Evolutionary conservation across 2,888 invertebrate genomes (phyloP), one percentile per base, ranked within the genome.

Genomic region (Andrena trimmerana): DNA sequence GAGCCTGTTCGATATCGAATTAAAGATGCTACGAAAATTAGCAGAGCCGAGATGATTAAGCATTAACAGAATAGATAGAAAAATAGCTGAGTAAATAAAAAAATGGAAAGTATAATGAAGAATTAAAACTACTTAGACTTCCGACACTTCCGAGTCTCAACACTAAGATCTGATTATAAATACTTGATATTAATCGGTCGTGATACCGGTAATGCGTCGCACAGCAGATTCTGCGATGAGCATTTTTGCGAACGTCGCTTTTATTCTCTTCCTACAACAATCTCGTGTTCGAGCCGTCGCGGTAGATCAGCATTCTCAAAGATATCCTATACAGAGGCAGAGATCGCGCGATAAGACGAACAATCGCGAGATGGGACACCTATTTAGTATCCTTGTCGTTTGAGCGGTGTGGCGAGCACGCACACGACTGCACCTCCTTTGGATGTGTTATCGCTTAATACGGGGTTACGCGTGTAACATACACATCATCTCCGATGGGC

Each of bases 401-500:
- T n/a, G 0, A 42, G 13, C 5, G 42, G 42, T 42, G 42, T 16
- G 42, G 16, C 10, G 27, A 42, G 24, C 48, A 48, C 20, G 57
- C 29, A 62, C 65, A 62, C 62, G n/a, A 24, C 57, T 48, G 50
- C 57, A 36, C 78, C 78, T 71, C 52, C 0, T 54, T 4, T 52
- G 62, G 48, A 24, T 29, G 78, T 69, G 81, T 84, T 88, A 87
- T 83, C 83, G 31, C 27, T 70, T 31, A 57, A 63, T 63, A 31
- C 60, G 24, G 36, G 36, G 0, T 77, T 13, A 36, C 71, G 82
- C 54, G 66, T 78, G 86, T 86, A 42, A 16, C 42, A 4, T 42
- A 87, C 72, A 68, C 78, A 85, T 87, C 83, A 84, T 86, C 76
- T 78, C 85, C 70, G 80, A 72, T 80, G 78, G 66, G 69, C 57